Conservation (phyloP, 2,797 vertebrate genomes). For the Alfaro cultratus region DNA sequence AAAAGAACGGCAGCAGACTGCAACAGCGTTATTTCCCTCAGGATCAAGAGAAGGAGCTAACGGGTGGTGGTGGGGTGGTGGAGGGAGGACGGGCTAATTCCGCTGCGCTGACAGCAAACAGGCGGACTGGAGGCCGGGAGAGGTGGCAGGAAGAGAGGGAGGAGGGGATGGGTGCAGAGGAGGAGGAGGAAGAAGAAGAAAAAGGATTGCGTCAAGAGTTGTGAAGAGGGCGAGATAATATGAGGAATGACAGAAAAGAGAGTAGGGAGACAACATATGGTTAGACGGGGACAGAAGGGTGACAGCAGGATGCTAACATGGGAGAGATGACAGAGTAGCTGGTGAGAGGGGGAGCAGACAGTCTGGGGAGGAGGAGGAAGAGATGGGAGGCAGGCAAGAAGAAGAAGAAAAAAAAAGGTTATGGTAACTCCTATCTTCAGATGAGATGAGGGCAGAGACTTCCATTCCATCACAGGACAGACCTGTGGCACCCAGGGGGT, state of each 20-base stretch:
- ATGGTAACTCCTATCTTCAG: conserved; percentile 50
- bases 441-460: conserved; percentile 66
- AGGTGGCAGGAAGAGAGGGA: conserved; percentile 19
- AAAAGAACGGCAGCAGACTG: conserved; percentile 68
- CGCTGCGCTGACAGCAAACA: conserved; percentile 52
- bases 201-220: conserved; percentile 3
- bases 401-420: conserved; percentile 16
- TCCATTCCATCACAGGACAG: conserved; percentile 52
- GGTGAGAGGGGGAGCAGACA: conserved; percentile 21
- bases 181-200: background rate
- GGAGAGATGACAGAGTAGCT: conserved; percentile 27
- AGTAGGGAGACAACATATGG: background rate
- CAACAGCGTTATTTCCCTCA: conserved; percentile 67
- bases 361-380: conserved; percentile 14
- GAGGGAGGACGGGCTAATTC: conserved; percentile 59
- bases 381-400: conserved; percentile 1
- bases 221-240: conserved; percentile 9
- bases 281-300: background rate
- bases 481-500: conserved; percentile 46
- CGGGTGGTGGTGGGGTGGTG: conserved; percentile 1
- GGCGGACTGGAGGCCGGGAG: conserved; percentile 6
- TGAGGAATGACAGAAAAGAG: background rate
- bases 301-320: conserved; percentile 31
- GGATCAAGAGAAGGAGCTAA: conserved; percentile 59
- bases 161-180: background rate